Evolutionary conservation across 2,888 invertebrate genomes (phyloP).

Genomic region (Thereva nobilitata): DNA sequence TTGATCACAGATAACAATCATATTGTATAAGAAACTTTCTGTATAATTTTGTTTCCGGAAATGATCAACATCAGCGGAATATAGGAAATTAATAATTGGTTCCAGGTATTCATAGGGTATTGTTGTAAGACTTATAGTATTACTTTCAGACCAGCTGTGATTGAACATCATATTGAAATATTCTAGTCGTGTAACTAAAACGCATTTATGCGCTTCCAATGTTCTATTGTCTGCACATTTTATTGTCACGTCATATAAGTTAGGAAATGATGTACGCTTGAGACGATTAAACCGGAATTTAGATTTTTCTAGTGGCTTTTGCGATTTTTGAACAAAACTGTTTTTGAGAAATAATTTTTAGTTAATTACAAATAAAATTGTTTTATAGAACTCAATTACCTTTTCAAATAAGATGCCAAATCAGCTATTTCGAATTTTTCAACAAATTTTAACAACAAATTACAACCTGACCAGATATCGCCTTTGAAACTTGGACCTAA

Average conservation of each 20-base stretch:
- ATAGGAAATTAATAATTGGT: conserved; percentile 75
- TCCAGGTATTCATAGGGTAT: conserved; percentile 59
- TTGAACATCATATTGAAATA: conserved; percentile 86
- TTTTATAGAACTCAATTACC: conserved; percentile 41
- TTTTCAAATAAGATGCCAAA: conserved; percentile 50
- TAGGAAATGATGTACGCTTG: conserved; percentile 59
- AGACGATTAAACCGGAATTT: conserved; percentile 55
- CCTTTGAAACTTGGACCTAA: conserved; percentile 47
- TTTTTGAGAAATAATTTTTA: conserved; percentile 9
- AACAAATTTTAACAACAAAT: conserved; percentile 49
- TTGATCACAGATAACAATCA: conserved; percentile 80
- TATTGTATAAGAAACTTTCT: conserved; percentile 71
- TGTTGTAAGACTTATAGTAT: conserved; percentile 50
- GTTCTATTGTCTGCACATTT: conserved; percentile 59
- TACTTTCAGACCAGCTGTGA: conserved; percentile 67
- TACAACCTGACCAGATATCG: conserved; percentile 45
- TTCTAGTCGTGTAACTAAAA: conserved; percentile 79
- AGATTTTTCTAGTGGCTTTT: conserved; percentile 39
- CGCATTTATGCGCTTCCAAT: conserved; percentile 76
- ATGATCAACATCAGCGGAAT: conserved; percentile 69
- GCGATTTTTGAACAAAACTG: conserved; percentile 42
- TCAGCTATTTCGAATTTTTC: conserved; percentile 51
- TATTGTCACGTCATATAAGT: conserved; percentile 68
- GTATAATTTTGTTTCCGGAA: conserved; percentile 66
- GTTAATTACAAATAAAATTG: neutral